phyloP scores from a whole-genome alignment of 2,888 invertebrate species.

The Aleiodes testaceus region DNA sequence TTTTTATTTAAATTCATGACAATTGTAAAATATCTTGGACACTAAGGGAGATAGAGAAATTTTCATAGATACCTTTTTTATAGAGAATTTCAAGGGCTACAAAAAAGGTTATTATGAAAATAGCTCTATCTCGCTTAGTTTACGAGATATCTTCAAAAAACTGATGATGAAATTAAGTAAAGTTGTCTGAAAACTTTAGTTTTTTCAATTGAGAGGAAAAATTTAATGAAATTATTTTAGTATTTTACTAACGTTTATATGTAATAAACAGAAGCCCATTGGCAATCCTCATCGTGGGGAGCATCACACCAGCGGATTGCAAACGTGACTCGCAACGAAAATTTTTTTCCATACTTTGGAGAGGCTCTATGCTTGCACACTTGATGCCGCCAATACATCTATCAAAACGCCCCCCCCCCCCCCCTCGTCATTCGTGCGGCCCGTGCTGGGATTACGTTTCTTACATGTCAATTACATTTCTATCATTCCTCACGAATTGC shows the following conservation, averaged over 20 bases:
- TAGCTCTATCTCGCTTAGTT: no score
- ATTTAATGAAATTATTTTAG: not conserved
- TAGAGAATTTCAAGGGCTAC: no score
- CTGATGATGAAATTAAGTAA: no score
- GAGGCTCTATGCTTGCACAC: constrained; percentile 46
- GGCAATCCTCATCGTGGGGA: constrained; percentile 13
- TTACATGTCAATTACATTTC: constrained; percentile 55
- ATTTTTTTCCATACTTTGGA: constrained; percentile 17
- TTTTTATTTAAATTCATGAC: not conserved
- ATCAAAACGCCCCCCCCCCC: constrained; percentile 33
- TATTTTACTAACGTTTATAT: not conserved
- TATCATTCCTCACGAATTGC: constrained; percentile 29
- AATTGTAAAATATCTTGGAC: no score
- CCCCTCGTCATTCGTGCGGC: constrained; percentile 53
- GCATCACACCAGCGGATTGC: constrained; percentile 5
- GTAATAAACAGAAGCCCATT: constrained; percentile 9
- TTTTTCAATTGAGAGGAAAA: no score
- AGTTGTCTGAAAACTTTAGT: no score
- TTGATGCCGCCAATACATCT: constrained; percentile 44
- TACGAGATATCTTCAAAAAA: no score
- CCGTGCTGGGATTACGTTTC: constrained; percentile 56
- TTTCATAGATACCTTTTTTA: no score
- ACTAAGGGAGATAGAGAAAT: no score
- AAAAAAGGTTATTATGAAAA: no score
- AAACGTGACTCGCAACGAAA: constrained; percentile 22